These are phyloP conservation scores for Phaethornis superciliosus DNA, from an alignment of 2,113 vertebrate species.

Conservation along the genomic window DNA sequence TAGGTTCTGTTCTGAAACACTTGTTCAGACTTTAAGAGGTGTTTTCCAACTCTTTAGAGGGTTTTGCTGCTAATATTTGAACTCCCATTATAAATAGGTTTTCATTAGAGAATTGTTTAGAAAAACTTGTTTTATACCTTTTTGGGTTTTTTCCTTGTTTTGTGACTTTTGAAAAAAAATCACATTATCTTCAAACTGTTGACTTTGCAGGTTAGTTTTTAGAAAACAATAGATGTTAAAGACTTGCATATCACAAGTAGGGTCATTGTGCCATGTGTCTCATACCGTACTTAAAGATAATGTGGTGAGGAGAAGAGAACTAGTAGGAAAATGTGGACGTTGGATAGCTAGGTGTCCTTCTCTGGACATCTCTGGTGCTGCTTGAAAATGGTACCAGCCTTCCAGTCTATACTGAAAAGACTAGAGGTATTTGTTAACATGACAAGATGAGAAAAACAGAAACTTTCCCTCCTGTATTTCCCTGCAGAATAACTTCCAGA, in stretches of 20 bases:
- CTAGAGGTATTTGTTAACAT: neutral
- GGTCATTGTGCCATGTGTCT: neutral
- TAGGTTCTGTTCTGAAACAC: neutral
- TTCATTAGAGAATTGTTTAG: neutral
- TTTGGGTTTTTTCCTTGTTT: neutral
- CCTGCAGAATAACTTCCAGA: neutral
- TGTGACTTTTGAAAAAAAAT: neutral
- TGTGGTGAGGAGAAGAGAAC: neutral
- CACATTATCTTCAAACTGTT: neutral
- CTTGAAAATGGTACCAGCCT: neutral
- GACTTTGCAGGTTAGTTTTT: neutral
- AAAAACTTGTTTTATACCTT: neutral
- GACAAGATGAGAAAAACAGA: neutral
- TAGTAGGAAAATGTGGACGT: neutral
- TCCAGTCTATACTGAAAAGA: neutral
- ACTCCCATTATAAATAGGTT: neutral
- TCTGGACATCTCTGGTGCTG: neutral
- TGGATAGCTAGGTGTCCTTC: neutral
- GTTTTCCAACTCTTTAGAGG: neutral
- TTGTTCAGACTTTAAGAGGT: neutral
- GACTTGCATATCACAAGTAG: neutral
- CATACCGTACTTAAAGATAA: neutral
- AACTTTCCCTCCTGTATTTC: neutral
- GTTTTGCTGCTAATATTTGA: neutral
- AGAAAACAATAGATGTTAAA: neutral